Evolutionary conservation across 2,113 vertebrate genomes (phyloP), one percentile per base, ranked within the genome.

Genomic region (cat (Felis catus)): DNA sequence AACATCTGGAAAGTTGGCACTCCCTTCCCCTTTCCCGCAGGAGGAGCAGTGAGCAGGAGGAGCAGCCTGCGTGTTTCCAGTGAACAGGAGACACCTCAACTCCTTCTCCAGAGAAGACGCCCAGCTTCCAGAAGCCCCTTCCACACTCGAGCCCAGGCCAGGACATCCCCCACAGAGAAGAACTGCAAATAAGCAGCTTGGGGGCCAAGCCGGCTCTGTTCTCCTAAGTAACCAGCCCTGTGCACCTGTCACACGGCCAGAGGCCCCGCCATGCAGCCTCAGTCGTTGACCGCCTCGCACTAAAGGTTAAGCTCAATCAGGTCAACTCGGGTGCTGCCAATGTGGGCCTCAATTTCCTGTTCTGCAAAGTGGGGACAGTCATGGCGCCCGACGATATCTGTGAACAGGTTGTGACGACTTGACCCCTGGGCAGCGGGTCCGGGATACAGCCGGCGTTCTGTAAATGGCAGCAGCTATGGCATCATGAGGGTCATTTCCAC

Each of bases 201-300:
- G 51, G 31, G 76, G 16, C 45, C 31, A 33, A 14, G 21, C 14
- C 45, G 16, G 45, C 63, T 14, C 3, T 51, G 70, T 10, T 86
- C 13, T 16, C 2, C 31, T 33, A 71, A 27, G 68, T 23, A 21
- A 53, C 61, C 76, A 41, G 14, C 18, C 39, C 14, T 21, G 15
- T 0, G 7, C 3, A 55, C 36, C 58, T 13, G 12, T 12, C 41
- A 0, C 21, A 1, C 13, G 0, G 5, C 27, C 53, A 0, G 4
- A 36, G 70, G 6, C 9, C 29, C 80, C 7, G 9, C 15, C 18
- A 3, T 0, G 25, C 1, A 1, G 41, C 1, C 18, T 4, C 0
- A 2, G 9, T 15, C 74, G 3, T 1, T 39, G 0, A 18, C 7
- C 0, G n/a, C 2, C 45, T 41, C 61, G n/a, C 6, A 1, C 19